Evolutionary conservation across 2,888 invertebrate species (phyloP), one percentile per base, ranked within the genome.

Genomic region (Cephus sareptanus): DNA sequence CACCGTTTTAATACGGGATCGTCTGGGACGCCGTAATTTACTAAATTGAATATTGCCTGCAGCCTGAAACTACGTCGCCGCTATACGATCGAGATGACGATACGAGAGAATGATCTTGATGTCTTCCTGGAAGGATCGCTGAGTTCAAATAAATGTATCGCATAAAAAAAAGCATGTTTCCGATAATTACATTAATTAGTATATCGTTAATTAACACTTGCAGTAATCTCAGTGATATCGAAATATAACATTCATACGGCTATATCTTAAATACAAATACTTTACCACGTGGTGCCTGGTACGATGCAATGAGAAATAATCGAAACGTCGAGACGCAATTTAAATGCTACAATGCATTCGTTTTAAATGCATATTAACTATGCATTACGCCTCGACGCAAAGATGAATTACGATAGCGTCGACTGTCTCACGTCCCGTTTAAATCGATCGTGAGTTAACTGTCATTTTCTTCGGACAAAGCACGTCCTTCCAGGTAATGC

Each of bases 1-100:
- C 83, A 79, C 81, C 83, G 82, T 85, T 86, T 85, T 85, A 85
- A 86, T 85, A 81, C 81, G 79, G 77, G 81, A 82, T 83, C 82
- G 81, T 81, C 82, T 80, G 80, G 81, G 79, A 84, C 82, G 83
- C 81, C 83, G 83, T 85, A 85, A 87, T 86, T 87, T 87, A 83
- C 80, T 80, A 84, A 87, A 86, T 87, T 86, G 86, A 86, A 87
- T 87, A 87, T 85, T 81, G 83, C 87, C 56, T 83, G 83, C 80
- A 74, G 83, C 84, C 82, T 81, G 80, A 81, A 79, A 83, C 79
- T 56, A 69, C 77, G 74, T 56, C 56, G 56, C 73, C 35, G 76
- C 34, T 11, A 71, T 74, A 37, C 76, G 76, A 73, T 76, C 71
- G 77, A 78, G 79, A 80, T 71, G 81, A 34, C 34, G 34, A 71